Evolutionary conservation across 2,888 invertebrate genomes (phyloP).

Genomic region (Thyatira batis): DNA sequence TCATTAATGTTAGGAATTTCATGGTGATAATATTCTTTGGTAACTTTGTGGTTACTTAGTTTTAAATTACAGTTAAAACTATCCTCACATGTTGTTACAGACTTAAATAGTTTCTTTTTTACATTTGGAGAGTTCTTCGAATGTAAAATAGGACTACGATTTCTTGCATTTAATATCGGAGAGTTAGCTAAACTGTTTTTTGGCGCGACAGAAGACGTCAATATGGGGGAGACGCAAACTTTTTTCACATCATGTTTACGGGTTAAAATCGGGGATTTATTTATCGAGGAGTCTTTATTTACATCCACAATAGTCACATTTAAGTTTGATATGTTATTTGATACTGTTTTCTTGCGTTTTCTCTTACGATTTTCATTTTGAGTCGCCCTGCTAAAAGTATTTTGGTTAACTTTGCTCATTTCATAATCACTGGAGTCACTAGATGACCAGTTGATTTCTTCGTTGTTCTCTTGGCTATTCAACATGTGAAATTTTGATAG

Average conservation of each 20-base stretch:
- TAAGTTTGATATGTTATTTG: conserved; percentile 55
- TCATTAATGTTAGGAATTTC: too few relatives aligned
- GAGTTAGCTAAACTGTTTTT: conserved; percentile 26
- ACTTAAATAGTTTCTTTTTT: conserved; percentile 49
- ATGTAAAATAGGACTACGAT: conserved; percentile 53
- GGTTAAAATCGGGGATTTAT: conserved; percentile 42
- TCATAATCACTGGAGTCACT: conserved; percentile 69
- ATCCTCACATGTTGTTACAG: background rate
- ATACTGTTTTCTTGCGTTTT: conserved; percentile 55
- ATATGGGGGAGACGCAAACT: conserved; percentile 36
- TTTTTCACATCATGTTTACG: conserved; percentile 14
- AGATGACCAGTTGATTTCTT: conserved; percentile 66
- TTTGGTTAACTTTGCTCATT: conserved; percentile 31
- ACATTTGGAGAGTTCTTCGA: conserved; percentile 47
- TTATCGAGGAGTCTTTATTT: conserved; percentile 19
- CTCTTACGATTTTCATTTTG: conserved; percentile 42
- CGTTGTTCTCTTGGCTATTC: conserved; percentile 60
- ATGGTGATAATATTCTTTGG: too few relatives aligned
- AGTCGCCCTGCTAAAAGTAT: conserved; percentile 25
- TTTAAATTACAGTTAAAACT: conserved; percentile 3
- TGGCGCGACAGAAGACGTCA: conserved; percentile 23
- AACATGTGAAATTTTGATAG: conserved; percentile 55
- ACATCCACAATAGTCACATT: conserved; percentile 50
- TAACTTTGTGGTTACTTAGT: too few relatives aligned
- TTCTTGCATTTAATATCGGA: conserved; percentile 39